phyloP scores from a whole-genome alignment of 2,797 vertebrate species.

The Lophotriccus pileatus region DNA sequence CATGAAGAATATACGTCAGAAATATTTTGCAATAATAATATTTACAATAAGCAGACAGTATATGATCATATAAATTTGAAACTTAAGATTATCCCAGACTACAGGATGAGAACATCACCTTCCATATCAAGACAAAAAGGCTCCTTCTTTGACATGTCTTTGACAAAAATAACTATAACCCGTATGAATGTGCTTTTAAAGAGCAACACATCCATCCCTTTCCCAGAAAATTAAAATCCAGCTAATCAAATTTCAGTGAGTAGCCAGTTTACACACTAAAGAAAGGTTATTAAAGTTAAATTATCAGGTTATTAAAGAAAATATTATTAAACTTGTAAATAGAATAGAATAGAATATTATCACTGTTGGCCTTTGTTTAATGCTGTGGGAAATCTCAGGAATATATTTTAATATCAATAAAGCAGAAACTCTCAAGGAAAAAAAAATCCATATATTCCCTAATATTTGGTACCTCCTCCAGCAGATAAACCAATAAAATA shows the following conservation, averaged over 20 bases:
- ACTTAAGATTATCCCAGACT: neutral
- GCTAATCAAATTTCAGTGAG: neutral
- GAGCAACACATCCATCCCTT: neutral
- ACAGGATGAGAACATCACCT: neutral
- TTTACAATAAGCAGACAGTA: neutral
- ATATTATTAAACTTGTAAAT: neutral
- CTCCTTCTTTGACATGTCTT: rapidly evolving
- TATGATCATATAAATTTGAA: neutral
- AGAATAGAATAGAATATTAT: neutral
- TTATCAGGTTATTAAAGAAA: too few relatives aligned
- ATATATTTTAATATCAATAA: neutral
- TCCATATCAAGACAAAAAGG: neutral
- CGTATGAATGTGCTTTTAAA: neutral
- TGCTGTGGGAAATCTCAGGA: neutral
- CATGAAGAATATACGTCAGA: neutral
- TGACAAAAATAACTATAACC: neutral
- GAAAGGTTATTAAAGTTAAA: neutral
- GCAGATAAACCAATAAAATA: neutral
- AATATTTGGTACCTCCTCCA: neutral
- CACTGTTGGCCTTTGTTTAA: neutral
- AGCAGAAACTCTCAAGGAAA: neutral
- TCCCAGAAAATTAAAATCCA: neutral
- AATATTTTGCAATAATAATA: neutral
- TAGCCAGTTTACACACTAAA: neutral
- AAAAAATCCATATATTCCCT: neutral